Evolutionary conservation across 2,888 invertebrate genomes (phyloP), one percentile per base, ranked within the genome.

Genomic region (Trichopoda pennipes): DNA sequence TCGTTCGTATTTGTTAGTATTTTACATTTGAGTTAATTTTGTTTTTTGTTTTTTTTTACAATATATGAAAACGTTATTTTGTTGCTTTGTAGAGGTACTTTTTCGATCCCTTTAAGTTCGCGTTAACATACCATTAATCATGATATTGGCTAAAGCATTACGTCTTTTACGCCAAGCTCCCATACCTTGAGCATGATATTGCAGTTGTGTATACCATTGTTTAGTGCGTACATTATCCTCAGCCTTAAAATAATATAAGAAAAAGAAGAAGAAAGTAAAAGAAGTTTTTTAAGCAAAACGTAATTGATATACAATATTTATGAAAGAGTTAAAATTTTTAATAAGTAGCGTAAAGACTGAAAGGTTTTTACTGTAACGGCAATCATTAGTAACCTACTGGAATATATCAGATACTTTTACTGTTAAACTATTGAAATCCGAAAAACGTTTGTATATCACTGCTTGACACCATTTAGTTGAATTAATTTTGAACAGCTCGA

Each of bases 91-190:
- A 35, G 0, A n/a, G 4, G 4, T 21, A n/a, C 2, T 44, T 16
- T 44, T 44, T 14, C n/a, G 56, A 51, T 79, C 21, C 14, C 21
- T 68, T 84, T 75, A 85, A 78, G 79, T 84, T 53, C 85, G 78
- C 76, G 85, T 80, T 85, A 94, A 91, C 95, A 95, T 95, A 66
- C 96, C 96, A 90, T 96, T 97, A 88, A 98, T 97, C 97, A 98
- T 98, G 86, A 98, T 98, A 90, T 98, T 98, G n/a, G 98, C 97
- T 87, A 98, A 92, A 8, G 98, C 98, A 88, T 97, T 97, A 47
- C 98, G 93, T 84, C 98, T 93, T 90, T 96, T 95, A 69, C 98
- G 93, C 98, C 98, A 98, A 9, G 96, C 94, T 79, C 98, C 98
- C 86, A 98, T 95, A 78, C 97, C 96, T 90, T 97, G 96, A 28